These are phyloP conservation scores for Lacerta bilineata DNA, from an alignment of 2,797 vertebrate species.

Conservation along the genomic window DNA sequence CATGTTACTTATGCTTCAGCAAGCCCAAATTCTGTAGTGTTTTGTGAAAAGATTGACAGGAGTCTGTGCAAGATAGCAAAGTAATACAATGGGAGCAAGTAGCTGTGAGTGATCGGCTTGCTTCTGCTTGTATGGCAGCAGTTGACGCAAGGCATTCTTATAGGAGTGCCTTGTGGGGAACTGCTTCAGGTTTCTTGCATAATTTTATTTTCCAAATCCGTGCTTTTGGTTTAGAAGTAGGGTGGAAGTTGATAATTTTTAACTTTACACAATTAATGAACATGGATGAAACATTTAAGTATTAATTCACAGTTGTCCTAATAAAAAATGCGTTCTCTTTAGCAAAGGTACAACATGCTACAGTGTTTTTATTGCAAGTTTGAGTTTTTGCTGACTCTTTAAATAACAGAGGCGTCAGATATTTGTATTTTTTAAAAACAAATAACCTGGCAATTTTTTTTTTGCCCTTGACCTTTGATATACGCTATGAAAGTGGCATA, in stretches of 20 bases:
- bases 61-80: not conserved
- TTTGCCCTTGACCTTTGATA: not conserved
- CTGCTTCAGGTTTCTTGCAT: not conserved
- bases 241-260: not conserved
- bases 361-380: slow-evolving; percentile 6
- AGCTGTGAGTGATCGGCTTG: not conserved
- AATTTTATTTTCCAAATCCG: not conserved
- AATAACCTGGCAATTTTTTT: too few relatives aligned
- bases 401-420: not conserved
- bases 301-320: not conserved
- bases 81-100: not conserved
- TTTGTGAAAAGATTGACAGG: not conserved
- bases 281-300: not conserved
- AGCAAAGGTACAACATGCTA: not conserved
- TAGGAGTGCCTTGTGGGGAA: not conserved
- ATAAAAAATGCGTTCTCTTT: not conserved
- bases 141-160: not conserved
- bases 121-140: not conserved
- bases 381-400: not conserved
- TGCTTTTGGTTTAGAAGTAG: not conserved
- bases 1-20: not conserved
- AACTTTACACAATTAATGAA: not conserved
- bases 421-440: not conserved
- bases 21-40: not conserved
- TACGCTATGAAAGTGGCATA: slow-evolving; percentile 10